phyloP scores from a whole-genome alignment of 2,797 vertebrate species.

The Sciurus vulgaris region DNA sequence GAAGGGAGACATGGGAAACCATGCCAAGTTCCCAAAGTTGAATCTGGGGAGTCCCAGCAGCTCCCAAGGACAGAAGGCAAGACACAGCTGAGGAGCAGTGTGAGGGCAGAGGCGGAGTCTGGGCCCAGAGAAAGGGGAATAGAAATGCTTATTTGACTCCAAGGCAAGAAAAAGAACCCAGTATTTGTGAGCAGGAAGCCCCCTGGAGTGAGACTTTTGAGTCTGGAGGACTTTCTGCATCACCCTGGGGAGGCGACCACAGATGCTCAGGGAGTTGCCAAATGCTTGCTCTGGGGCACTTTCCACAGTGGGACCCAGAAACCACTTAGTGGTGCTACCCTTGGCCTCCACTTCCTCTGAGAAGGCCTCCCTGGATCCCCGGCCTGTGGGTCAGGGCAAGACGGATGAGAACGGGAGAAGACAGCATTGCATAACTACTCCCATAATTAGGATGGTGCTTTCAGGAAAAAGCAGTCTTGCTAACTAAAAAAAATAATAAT shows the following conservation, averaged over 20 bases:
- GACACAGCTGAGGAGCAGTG: rapidly evolving
- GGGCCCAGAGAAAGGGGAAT: rapidly evolving
- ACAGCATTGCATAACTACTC: no score
- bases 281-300: neutral
- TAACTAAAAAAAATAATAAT: neutral
- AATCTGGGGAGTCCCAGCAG: neutral
- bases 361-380: neutral
- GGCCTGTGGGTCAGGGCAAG: neutral
- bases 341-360: neutral
- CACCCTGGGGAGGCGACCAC: no score
- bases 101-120: rapidly evolving
- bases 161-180: neutral
- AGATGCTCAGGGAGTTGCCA: neutral
- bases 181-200: neutral
- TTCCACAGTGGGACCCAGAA: neutral
- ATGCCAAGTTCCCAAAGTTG: neutral
- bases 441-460: neutral
- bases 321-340: neutral
- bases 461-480: neutral
- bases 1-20: neutral
- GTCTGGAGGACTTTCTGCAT: rapidly evolving
- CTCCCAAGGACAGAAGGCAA: neutral
- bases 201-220: rapidly evolving
- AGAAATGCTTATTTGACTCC: neutral
- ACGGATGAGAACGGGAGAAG: rapidly evolving